Base-by-base conservation (phyloP, 2,888 invertebrate species). In the Calliphora vomitoria region DNA sequence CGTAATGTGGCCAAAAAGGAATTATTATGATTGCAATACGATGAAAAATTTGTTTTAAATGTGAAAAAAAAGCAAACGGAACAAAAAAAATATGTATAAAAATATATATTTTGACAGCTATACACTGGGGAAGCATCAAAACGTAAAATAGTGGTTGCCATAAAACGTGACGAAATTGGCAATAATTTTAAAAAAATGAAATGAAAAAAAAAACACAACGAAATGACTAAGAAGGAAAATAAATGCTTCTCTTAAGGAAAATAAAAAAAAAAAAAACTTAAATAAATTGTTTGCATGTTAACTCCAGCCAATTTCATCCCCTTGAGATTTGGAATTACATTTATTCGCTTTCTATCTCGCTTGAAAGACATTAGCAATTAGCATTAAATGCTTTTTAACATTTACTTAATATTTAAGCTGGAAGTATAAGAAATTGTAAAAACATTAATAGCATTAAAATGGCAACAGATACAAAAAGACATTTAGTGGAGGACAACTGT, bases 151-250 rank as follows among this genome's bases (percentile, higher is more conserved):
- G 88, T 86, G 88, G 86, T 84, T 86, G 86, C 82, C 68, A 85
- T 82, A 80, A 86, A 88, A 88, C 88, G 88, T 88, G 87, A 88
- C 80, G 82, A 88, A 82, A 88, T 84, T 87, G 81, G 76, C 81
- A 87, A 87, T 84, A 87, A 87, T 84, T 84, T 87, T 72, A 76
- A 75, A 80, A 44, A 68, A 69, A 47, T 44, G 11, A 1, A 44
- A 10, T 10, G 10, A 44, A 44, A 11, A 44, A 44, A 44, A 44
- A 44, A 62, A 38, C 31, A 20, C 71, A 64, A 53, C 25, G 41
- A 78, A 64, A 69, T 10, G 50, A 44, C 53, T 31, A 62, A 38
- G 35, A 66, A 38, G 60, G 38, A n/a, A 60, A 74, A 41, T 13
- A 55, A 83, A 79, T 75, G 44, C 53, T 41, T 3, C 74, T 82